Evolutionary conservation across 2,113 vertebrate genomes (phyloP).

Genomic region (Petaurus breviceps): DNA sequence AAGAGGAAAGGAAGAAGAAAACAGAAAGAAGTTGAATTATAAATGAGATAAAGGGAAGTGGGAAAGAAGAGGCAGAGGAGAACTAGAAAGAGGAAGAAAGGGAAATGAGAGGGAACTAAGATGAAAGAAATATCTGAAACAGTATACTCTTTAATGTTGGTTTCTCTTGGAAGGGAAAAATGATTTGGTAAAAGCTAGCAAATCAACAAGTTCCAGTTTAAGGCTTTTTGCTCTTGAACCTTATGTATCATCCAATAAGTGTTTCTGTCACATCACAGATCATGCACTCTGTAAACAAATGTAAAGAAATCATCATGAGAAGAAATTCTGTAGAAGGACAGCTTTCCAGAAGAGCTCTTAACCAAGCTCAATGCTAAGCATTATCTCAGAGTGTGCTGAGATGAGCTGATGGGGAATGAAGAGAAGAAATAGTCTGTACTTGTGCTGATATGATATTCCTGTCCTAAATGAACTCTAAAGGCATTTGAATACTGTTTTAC

Average conservation of each 20-base stretch:
- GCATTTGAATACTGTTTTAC: conserved; percentile 3
- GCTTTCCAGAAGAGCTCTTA: background rate
- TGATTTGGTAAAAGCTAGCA: background rate
- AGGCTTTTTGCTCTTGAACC: background rate
- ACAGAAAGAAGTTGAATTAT: conserved; percentile 20
- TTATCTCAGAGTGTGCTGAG: background rate
- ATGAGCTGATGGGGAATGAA: background rate
- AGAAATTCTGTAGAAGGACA: background rate
- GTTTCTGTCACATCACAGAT: background rate
- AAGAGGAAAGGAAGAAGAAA: background rate
- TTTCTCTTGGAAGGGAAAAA: conserved; percentile 57
- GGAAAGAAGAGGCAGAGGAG: background rate
- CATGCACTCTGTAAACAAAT: background rate
- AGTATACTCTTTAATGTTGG: conserved; percentile 35
- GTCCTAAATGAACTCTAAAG: background rate
- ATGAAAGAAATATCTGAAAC: conserved; percentile 46
- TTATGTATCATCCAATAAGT: background rate
- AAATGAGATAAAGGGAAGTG: background rate
- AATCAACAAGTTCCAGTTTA: conserved; percentile 21
- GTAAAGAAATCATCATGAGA: background rate
- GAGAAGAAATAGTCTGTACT: background rate
- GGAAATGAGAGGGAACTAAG: conserved; percentile 9
- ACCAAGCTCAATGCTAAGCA: background rate
- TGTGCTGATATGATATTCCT: conserved; percentile 36
- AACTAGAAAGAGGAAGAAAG: background rate